These are phyloP conservation scores for Galaxias olidus DNA, from an alignment of 2,797 vertebrate species.

Conservation along the genomic window DNA sequence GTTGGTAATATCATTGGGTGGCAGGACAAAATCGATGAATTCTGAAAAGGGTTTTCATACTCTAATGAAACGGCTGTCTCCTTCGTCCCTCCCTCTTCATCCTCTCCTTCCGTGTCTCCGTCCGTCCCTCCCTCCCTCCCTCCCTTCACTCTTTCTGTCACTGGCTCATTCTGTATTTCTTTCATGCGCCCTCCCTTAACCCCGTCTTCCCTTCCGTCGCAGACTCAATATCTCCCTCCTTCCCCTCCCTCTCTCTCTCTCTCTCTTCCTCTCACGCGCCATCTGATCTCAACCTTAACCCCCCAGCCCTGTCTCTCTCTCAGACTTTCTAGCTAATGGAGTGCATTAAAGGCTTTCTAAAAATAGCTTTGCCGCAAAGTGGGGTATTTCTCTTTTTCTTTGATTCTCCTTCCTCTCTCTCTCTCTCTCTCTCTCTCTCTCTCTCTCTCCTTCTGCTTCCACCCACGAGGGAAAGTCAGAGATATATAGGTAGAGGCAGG, in stretches of 20 bases:
- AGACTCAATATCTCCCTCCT: slow-evolving; percentile 27
- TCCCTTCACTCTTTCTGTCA: slow-evolving; percentile 9
- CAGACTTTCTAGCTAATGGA: slow-evolving; percentile 65
- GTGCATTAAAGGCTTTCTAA: slow-evolving; percentile 72
- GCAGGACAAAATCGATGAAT: slow-evolving; percentile 22
- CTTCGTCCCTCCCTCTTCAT: neutral
- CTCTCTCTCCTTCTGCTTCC: slow-evolving; percentile 34
- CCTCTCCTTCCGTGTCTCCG: slow-evolving; percentile 11
- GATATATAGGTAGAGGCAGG: neutral
- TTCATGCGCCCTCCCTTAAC: slow-evolving; percentile 31
- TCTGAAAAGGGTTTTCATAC: neutral
- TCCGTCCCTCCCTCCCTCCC: slow-evolving; percentile 1
- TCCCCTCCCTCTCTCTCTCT: slow-evolving; percentile 23
- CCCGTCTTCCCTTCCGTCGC: neutral
- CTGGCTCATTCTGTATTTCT: slow-evolving; percentile 33
- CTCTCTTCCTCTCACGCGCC: slow-evolving; percentile 3
- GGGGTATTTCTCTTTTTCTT: slow-evolving; percentile 50
- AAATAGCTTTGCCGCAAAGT: slow-evolving; percentile 68
- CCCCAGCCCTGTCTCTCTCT: slow-evolving; percentile 41
- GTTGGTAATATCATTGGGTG: neutral
- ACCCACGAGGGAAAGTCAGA: slow-evolving; percentile 64
- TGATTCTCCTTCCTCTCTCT: slow-evolving; percentile 34
- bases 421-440: slow-evolving; percentile 35
- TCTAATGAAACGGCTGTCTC: neutral
- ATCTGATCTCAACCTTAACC: neutral